phyloP scores from a whole-genome alignment of 1,140 invertebrate genomes.

The Hylaeus volcanicus region DNA sequence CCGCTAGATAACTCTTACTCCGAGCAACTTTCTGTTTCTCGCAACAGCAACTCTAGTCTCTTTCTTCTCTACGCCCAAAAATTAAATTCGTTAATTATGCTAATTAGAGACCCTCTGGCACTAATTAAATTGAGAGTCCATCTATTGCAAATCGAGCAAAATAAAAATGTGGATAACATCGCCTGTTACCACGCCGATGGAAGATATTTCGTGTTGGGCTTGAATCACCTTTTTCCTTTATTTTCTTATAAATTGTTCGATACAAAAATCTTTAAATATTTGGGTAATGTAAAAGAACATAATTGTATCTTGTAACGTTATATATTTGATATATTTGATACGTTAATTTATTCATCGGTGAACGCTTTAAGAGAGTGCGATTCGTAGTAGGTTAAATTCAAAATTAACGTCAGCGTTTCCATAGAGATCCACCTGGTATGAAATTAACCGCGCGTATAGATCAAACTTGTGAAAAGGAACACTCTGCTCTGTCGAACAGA shows the following conservation, averaged over 20 bases:
- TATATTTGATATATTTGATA: background rate
- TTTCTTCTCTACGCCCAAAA: too few species aligned
- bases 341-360: background rate
- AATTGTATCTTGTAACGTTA: background rate
- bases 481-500: too few species aligned
- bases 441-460: constrained; percentile 31
- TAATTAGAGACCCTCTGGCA: too few species aligned
- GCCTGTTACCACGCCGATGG: background rate
- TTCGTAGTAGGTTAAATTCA: background rate
- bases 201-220: background rate
- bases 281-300: too few species aligned
- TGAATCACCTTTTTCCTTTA: background rate
- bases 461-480: constrained; percentile 31
- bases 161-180: background rate
- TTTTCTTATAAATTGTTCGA: background rate
- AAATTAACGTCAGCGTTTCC: constrained; percentile 21
- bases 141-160: background rate
- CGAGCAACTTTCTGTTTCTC: background rate
- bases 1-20: background rate
- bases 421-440: background rate
- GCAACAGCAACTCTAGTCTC: background rate
- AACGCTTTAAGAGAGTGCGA: background rate
- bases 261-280: background rate
- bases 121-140: background rate
- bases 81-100: too few species aligned